These are phyloP conservation scores for Chondrosia reniformis DNA, from an alignment of 37 sponge, comb jelly and placozoan species.

Conservation along the genomic window DNA sequence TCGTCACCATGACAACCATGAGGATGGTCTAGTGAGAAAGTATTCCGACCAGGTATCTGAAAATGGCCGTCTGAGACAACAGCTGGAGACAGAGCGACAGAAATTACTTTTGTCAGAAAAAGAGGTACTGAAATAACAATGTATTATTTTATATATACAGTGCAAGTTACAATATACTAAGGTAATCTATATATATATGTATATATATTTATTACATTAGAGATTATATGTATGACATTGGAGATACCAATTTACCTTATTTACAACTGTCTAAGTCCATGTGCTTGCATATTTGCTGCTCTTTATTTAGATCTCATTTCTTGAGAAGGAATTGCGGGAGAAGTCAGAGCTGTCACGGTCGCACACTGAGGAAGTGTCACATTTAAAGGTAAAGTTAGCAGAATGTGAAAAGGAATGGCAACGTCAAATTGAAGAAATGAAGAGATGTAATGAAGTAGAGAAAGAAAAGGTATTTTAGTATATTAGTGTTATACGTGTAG, in stretches of 20 bases:
- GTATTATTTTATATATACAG: neutral
- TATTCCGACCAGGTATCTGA: no score
- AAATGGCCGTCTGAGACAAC: no score
- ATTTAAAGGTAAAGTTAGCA: constrained; percentile 36
- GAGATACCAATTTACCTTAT: no score
- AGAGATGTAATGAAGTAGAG: neutral
- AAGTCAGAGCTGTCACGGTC: constrained; percentile 36
- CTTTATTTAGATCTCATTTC: constrained; percentile 32
- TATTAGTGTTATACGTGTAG: neutral
- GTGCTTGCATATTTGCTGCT: neutral
- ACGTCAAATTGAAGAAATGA: neutral
- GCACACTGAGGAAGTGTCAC: constrained; percentile 53
- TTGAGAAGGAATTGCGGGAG: constrained; percentile 60
- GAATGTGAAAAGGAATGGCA: neutral
- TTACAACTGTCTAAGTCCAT: no score
- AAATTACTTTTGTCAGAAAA: no score
- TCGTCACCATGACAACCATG: no score
- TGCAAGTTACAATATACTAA: neutral
- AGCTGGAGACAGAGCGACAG: no score
- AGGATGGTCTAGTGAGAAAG: no score
- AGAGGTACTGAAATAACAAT: no score
- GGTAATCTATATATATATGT: neutral
- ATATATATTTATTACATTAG: neutral
- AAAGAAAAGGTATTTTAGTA: neutral
- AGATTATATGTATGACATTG: neutral